phyloP scores from a whole-genome alignment of 2,113 vertebrate genomes.

The Sceloporus undulatus region DNA sequence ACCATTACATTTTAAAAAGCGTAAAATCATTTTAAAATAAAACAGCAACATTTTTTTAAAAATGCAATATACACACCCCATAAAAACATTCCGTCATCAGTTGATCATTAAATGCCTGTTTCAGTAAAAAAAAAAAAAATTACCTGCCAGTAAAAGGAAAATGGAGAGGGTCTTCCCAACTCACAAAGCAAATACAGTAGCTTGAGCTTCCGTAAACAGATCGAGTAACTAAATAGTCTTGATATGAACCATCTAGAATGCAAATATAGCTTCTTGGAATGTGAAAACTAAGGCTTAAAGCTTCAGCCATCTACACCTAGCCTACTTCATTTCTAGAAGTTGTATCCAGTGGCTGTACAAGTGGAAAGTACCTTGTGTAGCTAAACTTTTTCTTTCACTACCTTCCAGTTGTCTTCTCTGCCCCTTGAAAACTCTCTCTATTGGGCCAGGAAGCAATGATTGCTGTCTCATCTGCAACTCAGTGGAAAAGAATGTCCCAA shows the following conservation, averaged over 20 bases:
- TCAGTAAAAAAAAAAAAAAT: no score
- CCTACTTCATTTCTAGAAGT: background rate
- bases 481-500: no score
- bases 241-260: slow-evolving; percentile 1
- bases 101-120: no score
- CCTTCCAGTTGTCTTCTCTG: background rate
- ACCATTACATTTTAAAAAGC: no score
- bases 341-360: background rate
- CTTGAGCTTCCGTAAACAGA: background rate
- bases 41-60: no score
- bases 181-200: background rate
- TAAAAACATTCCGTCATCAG: no score
- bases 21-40: no score
- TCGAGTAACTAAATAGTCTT: background rate
- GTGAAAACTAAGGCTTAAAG: slow-evolving; percentile 7
- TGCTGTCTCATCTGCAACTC: no score
- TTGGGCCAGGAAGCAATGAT: no score
- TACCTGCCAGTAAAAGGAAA: no score
- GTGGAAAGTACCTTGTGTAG: background rate
- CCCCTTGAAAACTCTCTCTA: background rate
- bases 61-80: no score
- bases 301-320: background rate
- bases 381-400: no score
- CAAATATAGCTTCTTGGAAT: slow-evolving; percentile 17
- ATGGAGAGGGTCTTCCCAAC: background rate